Conservation (phyloP, 2,888 invertebrate genomes). For the Cepaea hortensis region DNA sequence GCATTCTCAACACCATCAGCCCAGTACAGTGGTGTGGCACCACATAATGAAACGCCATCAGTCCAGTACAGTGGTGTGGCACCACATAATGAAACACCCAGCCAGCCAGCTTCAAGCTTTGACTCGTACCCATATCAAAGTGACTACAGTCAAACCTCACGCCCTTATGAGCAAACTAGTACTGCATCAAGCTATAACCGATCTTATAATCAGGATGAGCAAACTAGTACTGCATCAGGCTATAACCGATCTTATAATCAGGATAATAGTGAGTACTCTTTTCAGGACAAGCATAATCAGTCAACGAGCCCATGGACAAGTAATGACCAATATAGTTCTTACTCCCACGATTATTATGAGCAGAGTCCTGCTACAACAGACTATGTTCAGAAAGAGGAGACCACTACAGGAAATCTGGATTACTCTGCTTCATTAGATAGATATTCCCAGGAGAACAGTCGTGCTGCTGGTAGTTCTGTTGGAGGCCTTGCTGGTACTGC, state of each 20-base stretch:
- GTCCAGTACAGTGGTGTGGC: background rate
- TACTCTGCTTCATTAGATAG: background rate
- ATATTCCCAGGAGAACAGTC: conserved; percentile 10
- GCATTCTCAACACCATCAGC: conserved; percentile 1
- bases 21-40: background rate
- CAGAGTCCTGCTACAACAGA: background rate
- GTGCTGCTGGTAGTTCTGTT: background rate
- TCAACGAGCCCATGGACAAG: background rate
- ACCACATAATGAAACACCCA: background rate
- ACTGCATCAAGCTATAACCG: background rate
- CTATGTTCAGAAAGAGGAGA: conserved; percentile 2
- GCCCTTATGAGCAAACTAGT: background rate
- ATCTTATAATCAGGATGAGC: background rate
- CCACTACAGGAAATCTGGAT: background rate
- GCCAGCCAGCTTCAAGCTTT: conserved; percentile 3
- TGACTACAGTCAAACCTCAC: background rate
- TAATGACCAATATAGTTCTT: conserved; percentile 27
- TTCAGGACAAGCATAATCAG: background rate
- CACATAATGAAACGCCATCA: background rate
- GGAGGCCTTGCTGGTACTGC: background rate
- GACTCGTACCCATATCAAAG: conserved; percentile 16
- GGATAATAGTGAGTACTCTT: conserved; percentile 19
- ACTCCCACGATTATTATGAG: background rate
- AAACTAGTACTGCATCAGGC: background rate
- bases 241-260: background rate